Evolutionary conservation across 2,888 invertebrate species (phyloP), one percentile per base, ranked within the genome.

Genomic region (Sepiola atlantica): DNA sequence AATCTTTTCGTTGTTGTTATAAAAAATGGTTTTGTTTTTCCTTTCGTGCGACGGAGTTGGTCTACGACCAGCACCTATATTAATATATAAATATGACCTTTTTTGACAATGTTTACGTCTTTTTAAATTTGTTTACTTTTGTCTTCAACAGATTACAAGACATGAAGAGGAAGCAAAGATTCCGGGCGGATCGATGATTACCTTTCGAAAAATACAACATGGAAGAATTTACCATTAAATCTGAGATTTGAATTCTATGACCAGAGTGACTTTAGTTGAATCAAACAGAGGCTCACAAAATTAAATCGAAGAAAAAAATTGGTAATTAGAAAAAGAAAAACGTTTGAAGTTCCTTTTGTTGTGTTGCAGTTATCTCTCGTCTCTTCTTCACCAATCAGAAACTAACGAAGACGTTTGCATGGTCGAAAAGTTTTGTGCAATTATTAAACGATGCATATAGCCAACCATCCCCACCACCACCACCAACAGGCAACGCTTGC

Each of bases 401-500:
- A 77, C 12, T 77, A 14, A n/a, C 14, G 4, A 45, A n/a, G n/a
- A 21, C 10, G 1, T 77, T 77, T 77, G 4, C n/a, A 57, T 57
- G 24, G 35, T n/a, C 55, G 35, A 35, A 45, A 94, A n/a, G 90
- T n/a, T 54, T 90, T 90, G 94, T 45, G 54, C 77, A 1, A 28
- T n/a, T 45, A 45, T 45, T 55, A 93, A 54, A 54, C 24, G 18
- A 94, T 94, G 55, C 94, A 94, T 24, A 94, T 94, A 94, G 94
- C 94, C 77, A 95, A 94, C 92, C 95, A 94, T 94, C 95, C 95
- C 57, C 90, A 0, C 90, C 90, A 21, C 90, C 90, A 90, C 90
- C 24, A 92, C 20, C 45, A 54, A 12, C 91, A 91, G 6, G 28
- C 92, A 45, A 28, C 92, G 10, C 92, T 54, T n/a, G 45, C 24